phyloP scores from a whole-genome alignment of 2,888 invertebrate species.

The Andrena trimmerana region DNA sequence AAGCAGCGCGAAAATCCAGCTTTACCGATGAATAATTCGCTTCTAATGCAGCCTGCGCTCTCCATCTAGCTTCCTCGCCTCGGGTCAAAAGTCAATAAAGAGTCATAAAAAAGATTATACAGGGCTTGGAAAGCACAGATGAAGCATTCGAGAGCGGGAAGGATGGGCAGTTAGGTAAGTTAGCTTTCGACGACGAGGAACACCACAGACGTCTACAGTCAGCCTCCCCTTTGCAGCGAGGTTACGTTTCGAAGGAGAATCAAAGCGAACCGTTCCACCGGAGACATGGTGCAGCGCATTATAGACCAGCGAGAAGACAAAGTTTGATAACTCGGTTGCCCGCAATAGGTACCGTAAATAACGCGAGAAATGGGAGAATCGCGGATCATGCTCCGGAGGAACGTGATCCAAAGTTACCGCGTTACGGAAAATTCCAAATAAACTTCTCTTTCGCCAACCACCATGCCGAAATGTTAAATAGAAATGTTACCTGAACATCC shows the following conservation, averaged over 20 bases:
- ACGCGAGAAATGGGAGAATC: background rate
- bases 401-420: background rate
- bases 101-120: too few species aligned
- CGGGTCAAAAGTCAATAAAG: too few species aligned
- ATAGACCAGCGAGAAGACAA: background rate
- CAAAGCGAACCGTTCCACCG: background rate
- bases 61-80: too few species aligned
- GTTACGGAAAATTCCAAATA: background rate
- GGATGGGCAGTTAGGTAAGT: too few species aligned
- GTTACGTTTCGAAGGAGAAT: background rate
- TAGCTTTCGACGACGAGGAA: too few species aligned
- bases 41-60: background rate
- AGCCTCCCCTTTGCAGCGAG: background rate
- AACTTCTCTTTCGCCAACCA: background rate
- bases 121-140: too few species aligned
- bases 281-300: background rate
- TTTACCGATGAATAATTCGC: conserved; percentile 45
- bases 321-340: conserved; percentile 23
- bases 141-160: too few species aligned
- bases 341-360: background rate
- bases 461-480: background rate
- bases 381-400: background rate
- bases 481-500: background rate
- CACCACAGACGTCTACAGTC: background rate
- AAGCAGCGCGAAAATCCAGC: conserved; percentile 21